Percentiles rank a stretch among this genome's conserved stretches.
Evolutionary conservation across 37 sponge, comb jelly and placozoan species (phyloP).

Genomic region (Mnemiopsis leidyi): DNA sequence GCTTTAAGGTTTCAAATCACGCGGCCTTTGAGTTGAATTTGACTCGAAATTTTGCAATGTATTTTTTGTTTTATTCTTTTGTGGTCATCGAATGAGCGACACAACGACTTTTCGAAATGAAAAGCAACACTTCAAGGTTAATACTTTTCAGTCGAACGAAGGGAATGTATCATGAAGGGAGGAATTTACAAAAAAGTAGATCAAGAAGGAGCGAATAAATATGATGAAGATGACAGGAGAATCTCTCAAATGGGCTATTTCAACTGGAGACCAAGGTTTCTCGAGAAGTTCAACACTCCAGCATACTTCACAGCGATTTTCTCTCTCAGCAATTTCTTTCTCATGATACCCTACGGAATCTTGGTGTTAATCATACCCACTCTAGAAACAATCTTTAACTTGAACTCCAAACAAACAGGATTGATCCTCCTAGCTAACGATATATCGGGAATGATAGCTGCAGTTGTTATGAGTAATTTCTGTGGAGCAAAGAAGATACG

Average conservation of each 20-base stretch:
- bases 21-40: too few relatives aligned
- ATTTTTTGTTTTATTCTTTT: too few relatives aligned
- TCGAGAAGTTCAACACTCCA: slow-evolving; percentile 23
- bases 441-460: slow-evolving; percentile 18
- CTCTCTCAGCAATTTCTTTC: not conserved
- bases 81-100: too few relatives aligned
- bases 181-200: not conserved
- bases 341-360: slow-evolving; percentile 2
- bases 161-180: not conserved
- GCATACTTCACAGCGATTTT: not conserved
- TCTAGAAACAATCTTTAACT: slow-evolving; percentile 30
- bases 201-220: not conserved
- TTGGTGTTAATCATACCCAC: not conserved
- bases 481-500: slow-evolving; percentile 32
- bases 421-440: slow-evolving; percentile 58
- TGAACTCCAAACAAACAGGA: slow-evolving; percentile 27
- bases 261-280: slow-evolving; percentile 10
- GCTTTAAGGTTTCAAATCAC: too few relatives aligned
- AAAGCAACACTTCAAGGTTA: too few relatives aligned
- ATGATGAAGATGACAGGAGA: not conserved
- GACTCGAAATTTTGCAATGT: too few relatives aligned
- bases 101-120: too few relatives aligned
- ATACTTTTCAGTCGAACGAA: too few relatives aligned
- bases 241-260: slow-evolving; percentile 9
- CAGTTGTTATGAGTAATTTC: slow-evolving; percentile 7